Conservation (phyloP, 1,140 invertebrate species). For the Oscheius sp. region DNA sequence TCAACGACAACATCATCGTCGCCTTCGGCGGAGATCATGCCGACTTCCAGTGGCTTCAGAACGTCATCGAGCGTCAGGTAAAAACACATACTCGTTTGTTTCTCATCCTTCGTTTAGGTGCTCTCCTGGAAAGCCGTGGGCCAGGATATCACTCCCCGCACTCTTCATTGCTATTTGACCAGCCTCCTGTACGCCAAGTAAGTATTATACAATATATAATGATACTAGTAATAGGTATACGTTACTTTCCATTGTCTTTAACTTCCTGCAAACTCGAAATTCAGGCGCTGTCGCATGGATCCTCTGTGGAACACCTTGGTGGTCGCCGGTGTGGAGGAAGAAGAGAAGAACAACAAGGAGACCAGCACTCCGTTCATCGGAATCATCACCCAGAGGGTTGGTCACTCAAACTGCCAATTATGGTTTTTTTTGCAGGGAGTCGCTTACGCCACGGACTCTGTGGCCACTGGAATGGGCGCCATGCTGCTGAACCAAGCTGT, state of each 20-base stretch:
- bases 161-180: constrained; percentile 52
- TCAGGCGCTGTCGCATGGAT: constrained; percentile 56
- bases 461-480: constrained; percentile 55
- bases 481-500: constrained; percentile 49
- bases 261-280: not conserved
- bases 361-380: constrained; percentile 56
- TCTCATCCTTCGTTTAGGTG: constrained; percentile 13
- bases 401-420: not conserved
- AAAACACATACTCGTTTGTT: not conserved
- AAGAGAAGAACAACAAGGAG: constrained; percentile 44
- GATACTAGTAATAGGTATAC: not conserved
- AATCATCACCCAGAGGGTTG: constrained; percentile 49
- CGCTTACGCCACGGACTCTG: constrained; percentile 47
- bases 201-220: not conserved
- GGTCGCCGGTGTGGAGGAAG: constrained; percentile 53
- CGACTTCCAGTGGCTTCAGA: constrained; percentile 60
- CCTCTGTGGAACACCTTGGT: constrained; percentile 58
- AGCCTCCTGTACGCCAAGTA: constrained; percentile 48
- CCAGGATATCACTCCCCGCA: constrained; percentile 49
- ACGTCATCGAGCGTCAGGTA: constrained; percentile 55
- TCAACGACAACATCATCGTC: constrained; percentile 53
- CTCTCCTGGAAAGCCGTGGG: constrained; percentile 21
- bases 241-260: not conserved
- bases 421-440: constrained; percentile 42
- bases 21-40: constrained; percentile 58